These are phyloP conservation scores for Pollimyrus isidori DNA, from an alignment of 2,113 vertebrate genomes.

Conservation along the genomic window DNA sequence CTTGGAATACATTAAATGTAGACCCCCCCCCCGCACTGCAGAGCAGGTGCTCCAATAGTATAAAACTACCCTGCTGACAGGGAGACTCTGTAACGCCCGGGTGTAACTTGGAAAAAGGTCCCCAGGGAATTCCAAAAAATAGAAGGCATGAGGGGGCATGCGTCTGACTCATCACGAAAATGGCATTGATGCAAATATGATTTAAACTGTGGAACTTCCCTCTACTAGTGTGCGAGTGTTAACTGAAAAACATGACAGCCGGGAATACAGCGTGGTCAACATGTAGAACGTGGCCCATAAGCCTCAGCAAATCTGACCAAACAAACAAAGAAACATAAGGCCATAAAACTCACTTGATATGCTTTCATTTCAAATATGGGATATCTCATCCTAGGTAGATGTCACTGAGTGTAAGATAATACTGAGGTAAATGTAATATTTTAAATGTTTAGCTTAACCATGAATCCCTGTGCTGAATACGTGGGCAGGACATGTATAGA, in stretches of 20 bases:
- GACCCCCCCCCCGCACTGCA: background rate
- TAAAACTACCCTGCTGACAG: background rate
- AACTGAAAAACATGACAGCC: background rate
- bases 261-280: background rate
- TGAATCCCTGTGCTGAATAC: background rate
- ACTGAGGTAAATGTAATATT: background rate
- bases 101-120: background rate
- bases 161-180: background rate
- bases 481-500: background rate
- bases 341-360: background rate
- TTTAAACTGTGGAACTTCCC: background rate
- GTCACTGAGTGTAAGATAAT: background rate
- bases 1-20: background rate
- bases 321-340: background rate
- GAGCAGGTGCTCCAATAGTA: background rate
- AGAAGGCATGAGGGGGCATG: background rate
- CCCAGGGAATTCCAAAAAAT: slow-evolving; percentile 19
- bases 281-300: background rate
- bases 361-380: background rate
- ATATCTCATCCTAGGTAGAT: background rate
- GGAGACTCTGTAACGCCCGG: background rate
- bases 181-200: background rate
- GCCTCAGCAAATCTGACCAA: background rate
- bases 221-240: background rate
- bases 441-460: background rate